These are phyloP conservation scores for Oscheius sp. DNA, from an alignment of 2,888 invertebrate genomes.

Conservation along the genomic window DNA sequence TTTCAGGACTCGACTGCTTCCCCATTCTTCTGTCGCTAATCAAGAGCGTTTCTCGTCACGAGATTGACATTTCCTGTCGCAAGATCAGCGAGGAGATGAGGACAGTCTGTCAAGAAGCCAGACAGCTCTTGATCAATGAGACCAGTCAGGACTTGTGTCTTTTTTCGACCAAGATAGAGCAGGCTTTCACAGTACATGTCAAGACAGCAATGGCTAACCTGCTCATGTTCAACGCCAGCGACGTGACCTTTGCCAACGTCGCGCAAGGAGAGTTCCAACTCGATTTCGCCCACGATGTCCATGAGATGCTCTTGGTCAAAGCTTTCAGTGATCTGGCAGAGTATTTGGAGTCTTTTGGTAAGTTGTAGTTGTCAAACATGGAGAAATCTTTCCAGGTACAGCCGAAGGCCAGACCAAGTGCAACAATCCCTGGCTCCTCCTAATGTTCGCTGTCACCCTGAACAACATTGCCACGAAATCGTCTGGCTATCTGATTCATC, in stretches of 20 bases:
- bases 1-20: constrained; percentile 62
- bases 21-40: constrained; percentile 57
- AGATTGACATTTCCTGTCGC: constrained; percentile 60
- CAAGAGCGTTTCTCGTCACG: constrained; percentile 59
- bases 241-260: constrained; percentile 67
- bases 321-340: constrained; percentile 52
- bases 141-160: constrained; percentile 29
- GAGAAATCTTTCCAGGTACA: constrained; percentile 35
- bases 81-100: constrained; percentile 53
- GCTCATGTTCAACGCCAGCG: constrained; percentile 71
- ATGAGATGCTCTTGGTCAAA: constrained; percentile 64
- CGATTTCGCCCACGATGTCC: constrained; percentile 62
- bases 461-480: constrained; percentile 63
- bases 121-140: constrained; percentile 7
- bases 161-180: constrained; percentile 60
- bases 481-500: constrained; percentile 67
- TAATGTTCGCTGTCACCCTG: constrained; percentile 58
- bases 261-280: constrained; percentile 52
- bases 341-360: constrained; percentile 47
- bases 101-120: constrained; percentile 49
- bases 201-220: constrained; percentile 71
- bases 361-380: background rate
- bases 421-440: constrained; percentile 46
- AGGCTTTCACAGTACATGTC: constrained; percentile 63
- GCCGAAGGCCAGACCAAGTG: constrained; percentile 44